Conservation (phyloP, 2,797 vertebrate genomes). For the Percopsis omiscomaycus region DNA sequence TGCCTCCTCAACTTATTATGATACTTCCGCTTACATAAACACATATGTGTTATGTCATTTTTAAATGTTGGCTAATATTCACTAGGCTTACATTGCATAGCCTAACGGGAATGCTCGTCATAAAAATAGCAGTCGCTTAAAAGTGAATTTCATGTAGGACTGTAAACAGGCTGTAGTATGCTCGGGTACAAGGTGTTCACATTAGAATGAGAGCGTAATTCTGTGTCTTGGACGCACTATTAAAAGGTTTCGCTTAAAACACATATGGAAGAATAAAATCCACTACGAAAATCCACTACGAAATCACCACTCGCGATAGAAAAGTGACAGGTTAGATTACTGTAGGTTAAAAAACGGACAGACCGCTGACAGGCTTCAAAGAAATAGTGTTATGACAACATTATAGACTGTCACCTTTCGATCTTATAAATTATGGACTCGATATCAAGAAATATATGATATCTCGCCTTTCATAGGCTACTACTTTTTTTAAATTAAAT, state of each 20-base stretch:
- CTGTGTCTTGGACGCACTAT: constrained; percentile 4
- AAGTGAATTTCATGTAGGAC: background rate
- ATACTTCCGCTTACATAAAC: constrained; percentile 6
- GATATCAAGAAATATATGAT: background rate
- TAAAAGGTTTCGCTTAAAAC: constrained; percentile 10
- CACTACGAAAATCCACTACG: constrained; percentile 9
- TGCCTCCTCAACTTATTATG: constrained; percentile 22
- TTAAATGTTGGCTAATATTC: background rate
- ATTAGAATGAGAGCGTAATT: constrained; percentile 2
- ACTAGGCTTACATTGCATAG: background rate
- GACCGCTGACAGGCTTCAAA: constrained; percentile 19
- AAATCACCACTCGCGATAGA: background rate
- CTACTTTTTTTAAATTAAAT: background rate
- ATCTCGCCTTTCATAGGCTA: background rate
- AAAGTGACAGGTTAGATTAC: background rate
- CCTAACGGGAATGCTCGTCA: too few species aligned
- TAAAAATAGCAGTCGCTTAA: background rate
- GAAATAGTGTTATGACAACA: constrained; percentile 10
- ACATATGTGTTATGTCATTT: too few species aligned
- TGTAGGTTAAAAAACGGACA: constrained; percentile 21
- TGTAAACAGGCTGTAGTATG: background rate
- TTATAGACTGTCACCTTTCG: background rate
- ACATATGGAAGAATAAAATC: constrained; percentile 42
- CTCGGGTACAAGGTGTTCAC: constrained; percentile 6
- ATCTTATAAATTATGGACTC: background rate